A percentile compares a stretch with the other conserved stretches of the same genome.
Conservation (phyloP, 2,888 invertebrate genomes). For the Thereva nobilitata region DNA sequence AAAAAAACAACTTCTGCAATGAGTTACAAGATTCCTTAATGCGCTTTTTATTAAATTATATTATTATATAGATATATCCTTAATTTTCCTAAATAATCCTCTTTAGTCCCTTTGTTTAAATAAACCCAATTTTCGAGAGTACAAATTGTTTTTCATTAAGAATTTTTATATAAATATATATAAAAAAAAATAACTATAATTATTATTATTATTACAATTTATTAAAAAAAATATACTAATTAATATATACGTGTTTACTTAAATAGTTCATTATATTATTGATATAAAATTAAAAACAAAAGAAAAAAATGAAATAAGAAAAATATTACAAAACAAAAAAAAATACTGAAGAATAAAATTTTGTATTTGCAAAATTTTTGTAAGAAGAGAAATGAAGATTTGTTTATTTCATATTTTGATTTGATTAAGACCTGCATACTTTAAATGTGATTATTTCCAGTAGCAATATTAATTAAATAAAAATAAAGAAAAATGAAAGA, state of each 20-base stretch:
- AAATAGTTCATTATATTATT: constrained; percentile 39
- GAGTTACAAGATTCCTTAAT: constrained; percentile 9
- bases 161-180: constrained; percentile 44
- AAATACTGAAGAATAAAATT: neutral
- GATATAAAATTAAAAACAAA: constrained; percentile 27
- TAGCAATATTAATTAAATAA: too few species aligned
- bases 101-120: constrained; percentile 29
- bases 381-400: too few species aligned
- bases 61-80: constrained; percentile 41
- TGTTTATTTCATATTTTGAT: too few species aligned
- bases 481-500: too few species aligned
- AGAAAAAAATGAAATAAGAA: neutral
- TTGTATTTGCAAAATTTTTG: too few species aligned
- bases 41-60: constrained; percentile 10
- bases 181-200: constrained; percentile 34
- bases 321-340: neutral
- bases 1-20: neutral
- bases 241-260: constrained; percentile 41
- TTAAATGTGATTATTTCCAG: too few species aligned
- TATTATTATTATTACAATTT: constrained; percentile 24
- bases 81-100: constrained; percentile 53
- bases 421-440: too few species aligned
- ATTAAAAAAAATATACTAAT: constrained; percentile 29
- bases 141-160: constrained; percentile 57
- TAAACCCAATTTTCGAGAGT: constrained; percentile 56